Base-by-base conservation (phyloP, 2,797 vertebrate genomes). In the Columba guinea region DNA sequence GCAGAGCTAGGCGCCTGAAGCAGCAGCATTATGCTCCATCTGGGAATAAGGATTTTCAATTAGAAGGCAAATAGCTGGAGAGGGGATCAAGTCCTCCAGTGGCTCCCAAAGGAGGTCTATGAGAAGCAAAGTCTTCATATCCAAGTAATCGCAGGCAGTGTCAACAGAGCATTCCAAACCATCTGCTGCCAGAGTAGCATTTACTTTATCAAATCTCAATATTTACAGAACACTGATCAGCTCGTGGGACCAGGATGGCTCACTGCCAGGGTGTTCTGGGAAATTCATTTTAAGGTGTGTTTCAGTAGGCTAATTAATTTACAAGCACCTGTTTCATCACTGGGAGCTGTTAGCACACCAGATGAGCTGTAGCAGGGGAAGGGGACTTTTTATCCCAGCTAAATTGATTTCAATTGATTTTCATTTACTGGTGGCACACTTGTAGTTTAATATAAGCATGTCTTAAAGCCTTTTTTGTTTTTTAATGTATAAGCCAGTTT, bases 151-250 rank as follows among this genome's bases (percentile, higher is more conserved):
- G 95, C 97, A 95, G 95, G 97, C 97, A 95, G 96, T 98, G 98
- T 98, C 98, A 98, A 98, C 97, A 97, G 97, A 98, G 98, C 98
- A 97, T 97, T 97, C 97, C 97, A 97, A 97, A 95, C 99, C 99
- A 99, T 99, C 99, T 99, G 99, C 98, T 98, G 98, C 98, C 97
- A 97, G 98, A 98, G 96, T 95, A 95, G 97, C 98, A 90, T 99
- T 98, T 98, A 98, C 98, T 98, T 98, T 98, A 98, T 99, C 98
- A 98, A 98, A 98, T 98, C 98, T 98, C 98, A 99, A 98, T 99
- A 99, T 99, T 99, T 99, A 98, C 98, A 98, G 98, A 98, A 98
- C 98, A 97, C 98, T 98, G 98, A 98, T 98, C 98, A 98, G 98
- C 97, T 98, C 98, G 65, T 97, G 98, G 98, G 98, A 98, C 97